A percentile compares a stretch with the other conserved stretches of the same genome.
Evolutionary conservation across 1,140 invertebrate species (phyloP).

Genomic region (Ips typographus): DNA sequence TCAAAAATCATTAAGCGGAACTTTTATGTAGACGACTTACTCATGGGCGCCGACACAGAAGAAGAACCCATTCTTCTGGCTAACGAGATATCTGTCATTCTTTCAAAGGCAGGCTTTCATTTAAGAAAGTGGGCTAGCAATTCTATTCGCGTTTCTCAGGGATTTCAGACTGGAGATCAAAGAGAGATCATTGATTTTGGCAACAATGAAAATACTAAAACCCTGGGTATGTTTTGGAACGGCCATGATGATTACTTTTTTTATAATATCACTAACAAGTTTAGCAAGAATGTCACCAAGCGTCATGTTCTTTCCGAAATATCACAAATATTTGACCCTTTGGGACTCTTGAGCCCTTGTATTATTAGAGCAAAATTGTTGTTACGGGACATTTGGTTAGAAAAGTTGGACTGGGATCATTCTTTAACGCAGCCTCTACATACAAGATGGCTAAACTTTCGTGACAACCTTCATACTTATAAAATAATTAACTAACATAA

Average conservation of each 20-base stretch:
- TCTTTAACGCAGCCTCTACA: constrained; percentile 10
- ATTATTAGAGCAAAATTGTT: constrained; percentile 36
- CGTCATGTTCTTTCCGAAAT: constrained; percentile 31
- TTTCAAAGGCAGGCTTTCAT: constrained; percentile 39
- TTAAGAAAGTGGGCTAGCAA: constrained; percentile 52
- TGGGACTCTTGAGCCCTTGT: constrained; percentile 29
- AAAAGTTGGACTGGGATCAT: constrained; percentile 35
- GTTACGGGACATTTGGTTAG: constrained; percentile 32
- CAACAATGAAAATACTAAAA: no score
- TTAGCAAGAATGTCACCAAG: constrained; percentile 24
- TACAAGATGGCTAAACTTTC: constrained; percentile 4
- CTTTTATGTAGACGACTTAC: constrained; percentile 52
- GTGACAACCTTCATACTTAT: constrained; percentile 1
- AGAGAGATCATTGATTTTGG: not conserved
- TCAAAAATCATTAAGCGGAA: constrained; percentile 37
- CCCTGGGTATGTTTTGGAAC: no score
- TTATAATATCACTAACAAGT: constrained; percentile 3
- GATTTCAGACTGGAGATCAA: constrained; percentile 2
- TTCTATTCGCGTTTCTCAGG: not conserved
- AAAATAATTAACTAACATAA: no score
- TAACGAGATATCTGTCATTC: constrained; percentile 20
- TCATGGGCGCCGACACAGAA: not conserved
- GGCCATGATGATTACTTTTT: not conserved
- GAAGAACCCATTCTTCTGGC: not conserved
- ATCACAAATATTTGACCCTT: constrained; percentile 13